Percentiles rank a stretch among this genome's conserved stretches.
Conservation (phyloP, 2,113 vertebrate genomes). For the Irena cyanogastra region DNA sequence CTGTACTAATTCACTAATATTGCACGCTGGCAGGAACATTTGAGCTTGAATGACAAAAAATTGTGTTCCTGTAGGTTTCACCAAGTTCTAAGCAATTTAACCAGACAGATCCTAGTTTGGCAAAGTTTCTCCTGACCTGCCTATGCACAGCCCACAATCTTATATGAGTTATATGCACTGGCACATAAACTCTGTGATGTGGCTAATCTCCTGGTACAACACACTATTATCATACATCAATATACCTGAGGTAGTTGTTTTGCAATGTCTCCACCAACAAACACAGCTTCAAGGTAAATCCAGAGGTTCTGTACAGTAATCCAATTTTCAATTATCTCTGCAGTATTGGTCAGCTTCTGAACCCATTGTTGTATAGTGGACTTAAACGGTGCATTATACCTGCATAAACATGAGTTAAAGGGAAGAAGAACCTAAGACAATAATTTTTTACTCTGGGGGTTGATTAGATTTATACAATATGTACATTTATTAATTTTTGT, state of each 20-base stretch:
- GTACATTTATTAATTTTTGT: neutral
- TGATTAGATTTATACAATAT: neutral
- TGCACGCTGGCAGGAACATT: neutral
- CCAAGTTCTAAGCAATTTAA: neutral
- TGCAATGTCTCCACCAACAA: slow-evolving; percentile 86
- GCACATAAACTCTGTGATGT: neutral
- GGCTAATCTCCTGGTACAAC: neutral
- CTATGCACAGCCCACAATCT: neutral
- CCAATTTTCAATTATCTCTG: slow-evolving; percentile 84
- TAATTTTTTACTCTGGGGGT: neutral
- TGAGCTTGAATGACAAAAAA: neutral
- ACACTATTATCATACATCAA: neutral
- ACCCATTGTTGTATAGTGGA: slow-evolving; percentile 81
- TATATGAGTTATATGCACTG: neutral
- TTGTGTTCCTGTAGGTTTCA: neutral
- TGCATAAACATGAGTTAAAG: neutral
- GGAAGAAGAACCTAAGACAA: neutral
- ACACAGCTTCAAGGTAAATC: slow-evolving; percentile 88
- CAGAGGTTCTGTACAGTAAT: slow-evolving; percentile 84
- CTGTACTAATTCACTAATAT: neutral
- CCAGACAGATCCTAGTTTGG: neutral
- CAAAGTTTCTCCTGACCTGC: neutral
- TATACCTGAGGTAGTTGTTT: slow-evolving; percentile 83
- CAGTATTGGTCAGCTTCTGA: slow-evolving; percentile 79
- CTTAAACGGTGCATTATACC: slow-evolving; percentile 82